Conservation (phyloP, 2,113 vertebrate genomes). For the Menura novaehollandiae region DNA sequence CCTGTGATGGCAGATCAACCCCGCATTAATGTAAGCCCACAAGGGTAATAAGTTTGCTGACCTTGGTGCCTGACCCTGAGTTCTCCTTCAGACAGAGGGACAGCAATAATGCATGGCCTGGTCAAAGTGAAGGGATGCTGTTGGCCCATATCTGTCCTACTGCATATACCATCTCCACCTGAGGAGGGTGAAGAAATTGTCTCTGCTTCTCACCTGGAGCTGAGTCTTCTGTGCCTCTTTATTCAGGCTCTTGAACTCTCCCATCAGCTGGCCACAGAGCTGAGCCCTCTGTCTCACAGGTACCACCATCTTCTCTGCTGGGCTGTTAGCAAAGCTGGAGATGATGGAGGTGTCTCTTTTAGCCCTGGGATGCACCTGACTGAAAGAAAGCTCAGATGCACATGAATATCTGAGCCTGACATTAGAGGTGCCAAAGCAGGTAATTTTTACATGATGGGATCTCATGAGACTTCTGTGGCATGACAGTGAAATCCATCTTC, state of each 20-base stretch:
- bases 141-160: neutral
- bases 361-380: neutral
- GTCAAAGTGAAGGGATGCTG: neutral
- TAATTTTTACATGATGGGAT: neutral
- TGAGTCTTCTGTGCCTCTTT: neutral
- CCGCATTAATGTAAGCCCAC: accelerated
- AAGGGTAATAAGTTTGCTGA: neutral
- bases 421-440: neutral
- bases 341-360: neutral
- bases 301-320: neutral
- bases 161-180: neutral
- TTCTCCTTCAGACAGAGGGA: accelerated
- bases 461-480: neutral
- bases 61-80: neutral
- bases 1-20: neutral
- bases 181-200: neutral
- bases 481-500: neutral
- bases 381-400: neutral
- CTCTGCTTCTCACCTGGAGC: neutral
- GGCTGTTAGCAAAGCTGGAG: neutral
- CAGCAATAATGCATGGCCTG: accelerated
- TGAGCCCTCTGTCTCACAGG: neutral
- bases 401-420: neutral
- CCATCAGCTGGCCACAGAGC: neutral
- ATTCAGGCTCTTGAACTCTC: neutral